Conservation (phyloP, 2,113 vertebrate genomes). For the Tringa solitaria region DNA sequence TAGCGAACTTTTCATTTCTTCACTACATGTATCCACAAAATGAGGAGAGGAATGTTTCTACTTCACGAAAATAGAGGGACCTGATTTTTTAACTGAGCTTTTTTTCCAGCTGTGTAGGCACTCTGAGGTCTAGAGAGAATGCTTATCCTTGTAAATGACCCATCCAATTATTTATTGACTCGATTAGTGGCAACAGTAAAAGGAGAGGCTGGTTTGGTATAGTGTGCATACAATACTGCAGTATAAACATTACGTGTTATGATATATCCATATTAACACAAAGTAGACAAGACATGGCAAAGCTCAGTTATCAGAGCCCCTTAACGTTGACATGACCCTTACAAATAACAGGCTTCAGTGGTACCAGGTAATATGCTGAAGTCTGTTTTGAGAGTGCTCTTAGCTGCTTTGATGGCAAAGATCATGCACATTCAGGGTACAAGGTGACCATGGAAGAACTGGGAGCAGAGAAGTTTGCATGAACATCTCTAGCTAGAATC, state of each 20-base stretch:
- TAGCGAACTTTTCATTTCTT: constrained; percentile 43
- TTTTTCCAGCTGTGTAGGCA: constrained; percentile 22
- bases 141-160: not conserved
- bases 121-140: not conserved
- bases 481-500: not conserved
- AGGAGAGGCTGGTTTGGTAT: not conserved
- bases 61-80: constrained; percentile 3
- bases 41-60: not conserved
- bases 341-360: not conserved
- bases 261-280: not conserved
- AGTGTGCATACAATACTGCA: not conserved
- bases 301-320: not conserved
- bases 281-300: not conserved
- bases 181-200: not conserved
- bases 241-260: not conserved
- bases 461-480: fast-evolving
- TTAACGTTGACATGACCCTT: not conserved
- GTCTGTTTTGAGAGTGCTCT: not conserved
- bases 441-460: fast-evolving
- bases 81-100: constrained; percentile 28
- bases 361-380: not conserved
- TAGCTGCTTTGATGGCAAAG: not conserved
- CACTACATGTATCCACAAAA: constrained; percentile 25
- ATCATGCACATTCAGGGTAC: fast-evolving
- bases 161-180: constrained; percentile 36